Conservation (phyloP, 2,888 invertebrate genomes). For the Hartigia nigra region DNA sequence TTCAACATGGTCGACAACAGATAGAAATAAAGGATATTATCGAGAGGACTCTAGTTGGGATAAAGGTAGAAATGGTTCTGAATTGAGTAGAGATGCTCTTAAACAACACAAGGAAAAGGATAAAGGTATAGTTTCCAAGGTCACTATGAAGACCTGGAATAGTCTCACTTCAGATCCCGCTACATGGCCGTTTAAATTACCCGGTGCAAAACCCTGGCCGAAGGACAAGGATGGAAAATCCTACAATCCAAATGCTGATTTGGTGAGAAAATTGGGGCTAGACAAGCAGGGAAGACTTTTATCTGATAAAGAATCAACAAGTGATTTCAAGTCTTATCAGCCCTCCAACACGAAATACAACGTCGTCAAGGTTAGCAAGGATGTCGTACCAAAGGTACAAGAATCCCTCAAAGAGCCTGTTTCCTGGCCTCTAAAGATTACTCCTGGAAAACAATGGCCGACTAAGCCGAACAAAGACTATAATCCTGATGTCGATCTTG, state of each 20-base stretch:
- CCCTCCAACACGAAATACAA: conserved; percentile 22
- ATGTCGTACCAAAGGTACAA: background rate
- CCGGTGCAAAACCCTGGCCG: conserved; percentile 58
- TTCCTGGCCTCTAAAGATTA: background rate
- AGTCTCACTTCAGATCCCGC: conserved; percentile 58
- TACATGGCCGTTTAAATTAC: conserved; percentile 59
- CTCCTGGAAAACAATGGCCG: background rate
- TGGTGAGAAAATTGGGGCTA: conserved; percentile 54
- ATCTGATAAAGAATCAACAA: conserved; percentile 18
- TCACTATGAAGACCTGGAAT: conserved; percentile 55
- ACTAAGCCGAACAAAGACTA: background rate
- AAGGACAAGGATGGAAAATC: conserved; percentile 58
- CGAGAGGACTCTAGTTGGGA: conserved; percentile 18
- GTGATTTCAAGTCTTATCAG: conserved; percentile 8
- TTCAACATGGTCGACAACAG: conserved; percentile 26
- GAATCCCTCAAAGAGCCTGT: background rate
- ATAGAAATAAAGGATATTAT: conserved; percentile 24
- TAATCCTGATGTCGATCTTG: background rate
- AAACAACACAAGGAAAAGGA: conserved; percentile 1
- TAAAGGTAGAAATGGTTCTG: conserved; percentile 27
- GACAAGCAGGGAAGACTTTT: conserved; percentile 43
- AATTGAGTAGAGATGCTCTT: conserved; percentile 1
- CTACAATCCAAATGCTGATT: conserved; percentile 58
- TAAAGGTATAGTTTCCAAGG: conserved; percentile 36
- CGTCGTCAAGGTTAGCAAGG: background rate